Base-by-base conservation (phyloP, 1,140 invertebrate species). In the Lordiphosa stackelbergi region DNA sequence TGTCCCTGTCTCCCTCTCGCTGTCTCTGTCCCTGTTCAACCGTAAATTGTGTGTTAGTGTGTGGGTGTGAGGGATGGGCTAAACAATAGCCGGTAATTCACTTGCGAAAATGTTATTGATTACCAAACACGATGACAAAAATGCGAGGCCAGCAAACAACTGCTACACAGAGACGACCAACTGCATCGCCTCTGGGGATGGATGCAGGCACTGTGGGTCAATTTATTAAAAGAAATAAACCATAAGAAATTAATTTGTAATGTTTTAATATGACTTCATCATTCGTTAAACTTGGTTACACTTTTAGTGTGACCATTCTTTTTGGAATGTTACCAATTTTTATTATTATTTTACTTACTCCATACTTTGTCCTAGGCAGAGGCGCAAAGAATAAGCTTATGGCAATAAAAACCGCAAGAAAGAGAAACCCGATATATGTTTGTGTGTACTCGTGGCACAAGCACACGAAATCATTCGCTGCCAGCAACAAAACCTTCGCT, bases 21-120 rank as follows among this genome's bases (percentile, higher is more conserved):
- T n/a, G 22, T 8, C 19, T 7, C 42, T 19, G 12, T 5, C 42
- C 63, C 35, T 37, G 46, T 34, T 52, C 41, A 46, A 36, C 59
- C 40, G 45, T 53, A 68, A 56, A 48, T 53, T 58, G 41, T 45
- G 69, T 70, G 28, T 2, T 5, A 8, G 28, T 31, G 28, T 31
- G 28, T 31, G n/a, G 19, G 3, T 45, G 54, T 53, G 61, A 71
- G 68, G 52, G 37, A 71, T 51, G 51, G 24, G 52, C 31, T 22
- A 72, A 77, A 83, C 77, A 84, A 83, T 83, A 58, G 77, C 78
- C 59, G 73, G 73, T 84, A 84, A 84, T 84, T 84, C 73, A 83
- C 78, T 83, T 84, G 77, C 69, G 73, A 77, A 83, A 83, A 83
- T 77, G 77, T 83, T 83, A 83, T 83, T 83, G 77, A 83, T 83